A percentile compares a stretch with the other conserved stretches of the same genome.
Conservation (phyloP, 2,888 invertebrate species). For the Ectropis crepuscularia region DNA sequence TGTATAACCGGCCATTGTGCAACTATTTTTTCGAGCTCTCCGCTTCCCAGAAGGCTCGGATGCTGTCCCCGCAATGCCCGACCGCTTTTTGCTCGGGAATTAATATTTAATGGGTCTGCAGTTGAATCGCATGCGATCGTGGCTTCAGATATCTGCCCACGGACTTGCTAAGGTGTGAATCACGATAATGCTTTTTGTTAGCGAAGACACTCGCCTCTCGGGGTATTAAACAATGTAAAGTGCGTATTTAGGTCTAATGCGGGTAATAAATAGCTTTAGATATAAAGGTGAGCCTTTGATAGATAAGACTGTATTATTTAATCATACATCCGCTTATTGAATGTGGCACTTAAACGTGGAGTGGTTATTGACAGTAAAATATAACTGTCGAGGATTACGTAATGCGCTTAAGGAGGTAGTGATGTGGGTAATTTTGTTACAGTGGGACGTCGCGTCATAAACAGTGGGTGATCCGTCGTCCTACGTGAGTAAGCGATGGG, state of each 20-base stretch:
- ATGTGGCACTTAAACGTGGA: constrained; percentile 45
- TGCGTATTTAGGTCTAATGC: constrained; percentile 36
- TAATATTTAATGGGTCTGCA: constrained; percentile 72
- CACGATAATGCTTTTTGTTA: constrained; percentile 43
- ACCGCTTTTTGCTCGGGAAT: constrained; percentile 69
- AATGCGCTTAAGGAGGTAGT: constrained; percentile 44
- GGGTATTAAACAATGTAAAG: constrained; percentile 31
- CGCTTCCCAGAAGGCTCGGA: constrained; percentile 78
- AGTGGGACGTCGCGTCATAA: constrained; percentile 28
- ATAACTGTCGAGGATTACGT: constrained; percentile 50
- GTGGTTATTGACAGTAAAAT: constrained; percentile 53
- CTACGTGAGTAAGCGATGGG: constrained; percentile 15
- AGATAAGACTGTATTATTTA: constrained; percentile 35
- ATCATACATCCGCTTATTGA: constrained; percentile 47
- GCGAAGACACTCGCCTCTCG: constrained; percentile 29
- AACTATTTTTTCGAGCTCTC: constrained; percentile 63
- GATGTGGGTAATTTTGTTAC: constrained; percentile 30
- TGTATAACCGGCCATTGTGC: constrained; percentile 76
- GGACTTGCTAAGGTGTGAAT: constrained; percentile 55
- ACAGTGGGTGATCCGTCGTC: constrained; percentile 19
- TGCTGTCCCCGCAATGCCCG: constrained; percentile 50
- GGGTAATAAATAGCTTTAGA: constrained; percentile 35
- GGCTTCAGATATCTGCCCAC: constrained; percentile 62
- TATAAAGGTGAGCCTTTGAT: constrained; percentile 27
- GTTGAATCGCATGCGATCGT: constrained; percentile 68